Percentiles rank a stretch among this genome's conserved stretches.
phyloP scores from a whole-genome alignment of 2,797 vertebrate genomes.

The Micrastur ruficollis region DNA sequence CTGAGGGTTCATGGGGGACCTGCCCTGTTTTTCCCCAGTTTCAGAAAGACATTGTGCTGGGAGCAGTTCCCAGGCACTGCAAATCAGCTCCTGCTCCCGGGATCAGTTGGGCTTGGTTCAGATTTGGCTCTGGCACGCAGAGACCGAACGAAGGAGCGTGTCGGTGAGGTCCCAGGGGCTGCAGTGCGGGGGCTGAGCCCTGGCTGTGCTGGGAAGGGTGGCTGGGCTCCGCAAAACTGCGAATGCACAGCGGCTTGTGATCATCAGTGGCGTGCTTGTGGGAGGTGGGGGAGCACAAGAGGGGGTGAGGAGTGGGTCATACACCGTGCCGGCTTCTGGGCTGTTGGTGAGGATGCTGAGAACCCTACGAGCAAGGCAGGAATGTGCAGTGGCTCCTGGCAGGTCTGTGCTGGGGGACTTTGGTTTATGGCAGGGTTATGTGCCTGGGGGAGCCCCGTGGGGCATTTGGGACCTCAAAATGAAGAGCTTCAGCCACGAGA shows the following conservation, averaged over 20 bases:
- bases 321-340: neutral
- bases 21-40: slow-evolving; percentile 24
- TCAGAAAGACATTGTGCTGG: neutral
- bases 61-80: neutral
- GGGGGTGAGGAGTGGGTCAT: accelerated
- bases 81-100: neutral
- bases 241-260: neutral
- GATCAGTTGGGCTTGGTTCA: accelerated
- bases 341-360: neutral
- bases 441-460: neutral
- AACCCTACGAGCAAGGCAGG: accelerated
- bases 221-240: neutral
- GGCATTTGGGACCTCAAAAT: neutral
- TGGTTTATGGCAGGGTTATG: neutral
- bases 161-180: accelerated
- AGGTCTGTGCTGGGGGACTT: neutral
- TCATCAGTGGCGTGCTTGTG: neutral
- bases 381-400: neutral
- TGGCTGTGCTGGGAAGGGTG: neutral
- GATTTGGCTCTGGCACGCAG: neutral
- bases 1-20: slow-evolving; percentile 34
- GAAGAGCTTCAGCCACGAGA: neutral
- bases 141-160: accelerated
- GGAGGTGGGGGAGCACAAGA: neutral
- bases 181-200: neutral